These are phyloP conservation scores for Poecilus cupreus DNA, from an alignment of 2,888 invertebrate species.

Conservation along the genomic window DNA sequence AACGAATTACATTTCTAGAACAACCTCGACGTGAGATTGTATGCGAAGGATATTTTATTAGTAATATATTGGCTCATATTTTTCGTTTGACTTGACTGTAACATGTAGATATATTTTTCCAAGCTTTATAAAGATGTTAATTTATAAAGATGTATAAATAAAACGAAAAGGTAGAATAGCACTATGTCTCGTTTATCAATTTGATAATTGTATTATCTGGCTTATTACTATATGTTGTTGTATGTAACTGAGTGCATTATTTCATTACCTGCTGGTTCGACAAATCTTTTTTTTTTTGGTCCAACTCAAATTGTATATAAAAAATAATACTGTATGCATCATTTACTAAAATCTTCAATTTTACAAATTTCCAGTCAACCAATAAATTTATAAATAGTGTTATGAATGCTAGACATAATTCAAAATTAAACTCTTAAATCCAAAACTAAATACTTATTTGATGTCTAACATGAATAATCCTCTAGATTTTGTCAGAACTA, in stretches of 20 bases:
- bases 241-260: no score
- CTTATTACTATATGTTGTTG: no score
- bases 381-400: background rate
- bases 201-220: no score
- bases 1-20: conserved; percentile 44
- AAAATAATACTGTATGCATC: no score
- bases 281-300: no score
- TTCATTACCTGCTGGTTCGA: no score
- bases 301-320: no score
- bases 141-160: background rate
- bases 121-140: conserved; percentile 8
- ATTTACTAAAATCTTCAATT: no score
- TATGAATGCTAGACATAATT: no score
- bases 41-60: conserved; percentile 6
- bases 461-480: background rate
- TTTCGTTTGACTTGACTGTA: background rate
- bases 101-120: conserved; percentile 4
- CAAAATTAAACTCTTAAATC: no score
- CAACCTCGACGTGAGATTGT: conserved; percentile 20
- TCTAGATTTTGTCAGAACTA: background rate
- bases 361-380: no score
- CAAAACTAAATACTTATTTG: background rate
- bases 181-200: no score
- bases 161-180: background rate
- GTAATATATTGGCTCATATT: conserved; percentile 3